Percentiles rank a stretch among this genome's conserved stretches.
Conservation (phyloP, 2,797 vertebrate genomes). For the Paguma larvata region DNA sequence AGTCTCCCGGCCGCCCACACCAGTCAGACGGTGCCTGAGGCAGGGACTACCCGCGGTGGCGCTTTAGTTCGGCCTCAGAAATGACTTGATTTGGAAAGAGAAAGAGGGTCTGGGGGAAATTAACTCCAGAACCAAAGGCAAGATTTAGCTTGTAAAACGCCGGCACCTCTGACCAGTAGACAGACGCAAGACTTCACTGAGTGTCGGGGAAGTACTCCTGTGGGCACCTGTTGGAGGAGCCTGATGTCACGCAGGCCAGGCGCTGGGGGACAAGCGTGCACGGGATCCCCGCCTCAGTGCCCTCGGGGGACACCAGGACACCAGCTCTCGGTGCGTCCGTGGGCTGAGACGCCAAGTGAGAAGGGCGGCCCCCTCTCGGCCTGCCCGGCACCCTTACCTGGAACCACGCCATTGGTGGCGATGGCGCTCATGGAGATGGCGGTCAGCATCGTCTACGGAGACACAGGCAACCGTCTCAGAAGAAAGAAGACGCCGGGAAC, state of each 20-base stretch:
- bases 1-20: neutral
- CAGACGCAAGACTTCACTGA: neutral
- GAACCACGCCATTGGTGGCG: slow-evolving; percentile 98
- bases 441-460: slow-evolving; percentile 96
- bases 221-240: neutral
- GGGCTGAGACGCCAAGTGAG: no score
- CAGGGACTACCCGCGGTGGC: neutral
- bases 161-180: neutral
- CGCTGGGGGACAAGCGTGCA: accelerated
- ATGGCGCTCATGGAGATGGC: slow-evolving; percentile 99
- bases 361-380: no score
- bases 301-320: neutral
- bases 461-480: neutral
- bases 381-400: slow-evolving; percentile 89
- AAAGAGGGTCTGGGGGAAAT: neutral
- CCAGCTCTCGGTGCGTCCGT: no score
- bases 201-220: neutral
- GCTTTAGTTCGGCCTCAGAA: neutral
- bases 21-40: neutral
- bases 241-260: accelerated
- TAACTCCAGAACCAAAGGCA: neutral
- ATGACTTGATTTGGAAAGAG: neutral
- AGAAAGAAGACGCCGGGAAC: neutral
- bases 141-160: accelerated
- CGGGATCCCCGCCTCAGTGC: accelerated